Conservation (phyloP, 2,888 invertebrate species). For the Volucella inanis region DNA sequence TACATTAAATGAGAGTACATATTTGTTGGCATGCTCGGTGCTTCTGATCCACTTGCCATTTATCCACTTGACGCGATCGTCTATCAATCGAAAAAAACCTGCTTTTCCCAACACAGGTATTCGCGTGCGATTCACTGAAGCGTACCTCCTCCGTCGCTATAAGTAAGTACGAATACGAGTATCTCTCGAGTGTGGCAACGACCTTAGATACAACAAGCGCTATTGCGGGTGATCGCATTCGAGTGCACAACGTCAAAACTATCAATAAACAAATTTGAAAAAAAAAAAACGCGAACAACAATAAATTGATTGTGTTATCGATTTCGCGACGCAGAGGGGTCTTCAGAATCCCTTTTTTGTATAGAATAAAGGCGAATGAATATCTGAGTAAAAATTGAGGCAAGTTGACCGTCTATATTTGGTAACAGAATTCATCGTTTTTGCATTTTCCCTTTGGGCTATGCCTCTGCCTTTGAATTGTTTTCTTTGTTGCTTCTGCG, state of each 20-base stretch:
- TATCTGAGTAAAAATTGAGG: constrained; percentile 45
- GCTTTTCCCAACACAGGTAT: constrained; percentile 28
- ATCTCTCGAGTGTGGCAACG: background rate
- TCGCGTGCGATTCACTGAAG: constrained; percentile 50
- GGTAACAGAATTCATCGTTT: constrained; percentile 23
- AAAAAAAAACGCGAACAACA: constrained; percentile 8
- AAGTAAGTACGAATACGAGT: constrained; percentile 6
- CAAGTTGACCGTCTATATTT: constrained; percentile 44
- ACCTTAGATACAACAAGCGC: background rate
- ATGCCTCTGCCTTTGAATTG: constrained; percentile 29
- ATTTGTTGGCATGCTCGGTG: background rate
- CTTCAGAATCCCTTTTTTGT: background rate
- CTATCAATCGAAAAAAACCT: constrained; percentile 31
- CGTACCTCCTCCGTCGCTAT: constrained; percentile 24
- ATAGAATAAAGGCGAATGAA: constrained; percentile 13
- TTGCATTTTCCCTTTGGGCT: background rate
- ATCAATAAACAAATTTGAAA: constrained; percentile 18
- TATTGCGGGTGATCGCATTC: background rate
- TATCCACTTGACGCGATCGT: constrained; percentile 46
- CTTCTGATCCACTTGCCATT: constrained; percentile 1
- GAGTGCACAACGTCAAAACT: background rate
- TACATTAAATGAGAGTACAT: background rate
- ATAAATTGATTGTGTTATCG: constrained; percentile 32
- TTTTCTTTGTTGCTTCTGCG: constrained; percentile 28
- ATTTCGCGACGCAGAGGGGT: background rate